These are phyloP conservation scores for Numida meleagris DNA, from an alignment of 2,113 vertebrate species.

Conservation along the genomic window DNA sequence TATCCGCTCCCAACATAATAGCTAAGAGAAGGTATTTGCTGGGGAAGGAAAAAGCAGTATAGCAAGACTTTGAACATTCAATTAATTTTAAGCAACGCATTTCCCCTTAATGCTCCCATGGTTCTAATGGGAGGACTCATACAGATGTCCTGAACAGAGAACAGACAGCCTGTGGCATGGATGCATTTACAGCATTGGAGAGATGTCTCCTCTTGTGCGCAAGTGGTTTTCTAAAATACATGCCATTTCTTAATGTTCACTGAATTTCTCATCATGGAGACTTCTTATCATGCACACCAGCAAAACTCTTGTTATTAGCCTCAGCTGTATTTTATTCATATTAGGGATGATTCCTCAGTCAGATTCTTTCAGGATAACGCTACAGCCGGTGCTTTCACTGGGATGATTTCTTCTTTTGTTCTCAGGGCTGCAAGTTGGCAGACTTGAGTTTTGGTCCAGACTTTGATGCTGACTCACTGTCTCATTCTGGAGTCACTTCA, in stretches of 20 bases:
- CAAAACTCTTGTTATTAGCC: background rate
- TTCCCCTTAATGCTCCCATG: background rate
- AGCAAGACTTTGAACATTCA: background rate
- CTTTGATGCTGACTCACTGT: conserved; percentile 38
- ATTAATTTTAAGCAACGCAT: background rate
- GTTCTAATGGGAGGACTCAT: background rate
- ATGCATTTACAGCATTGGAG: background rate
- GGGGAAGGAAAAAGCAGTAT: background rate
- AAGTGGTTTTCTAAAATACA: background rate
- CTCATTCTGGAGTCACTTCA: background rate
- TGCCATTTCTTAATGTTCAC: background rate
- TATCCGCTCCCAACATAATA: background rate
- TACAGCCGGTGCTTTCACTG: background rate
- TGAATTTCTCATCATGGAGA: background rate
- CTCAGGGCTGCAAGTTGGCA: background rate
- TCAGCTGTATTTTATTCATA: background rate
- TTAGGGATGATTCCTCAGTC: background rate
- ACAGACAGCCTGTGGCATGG: background rate
- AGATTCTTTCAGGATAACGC: background rate
- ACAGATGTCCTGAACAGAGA: background rate
- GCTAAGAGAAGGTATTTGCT: background rate
- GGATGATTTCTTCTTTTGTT: conserved; percentile 13
- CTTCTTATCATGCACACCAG: background rate
- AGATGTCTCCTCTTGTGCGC: background rate
- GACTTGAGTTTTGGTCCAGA: conserved; percentile 5